Evolutionary conservation across 2,113 vertebrate species (phyloP).

Genomic region (Salvelinus alpinus): DNA sequence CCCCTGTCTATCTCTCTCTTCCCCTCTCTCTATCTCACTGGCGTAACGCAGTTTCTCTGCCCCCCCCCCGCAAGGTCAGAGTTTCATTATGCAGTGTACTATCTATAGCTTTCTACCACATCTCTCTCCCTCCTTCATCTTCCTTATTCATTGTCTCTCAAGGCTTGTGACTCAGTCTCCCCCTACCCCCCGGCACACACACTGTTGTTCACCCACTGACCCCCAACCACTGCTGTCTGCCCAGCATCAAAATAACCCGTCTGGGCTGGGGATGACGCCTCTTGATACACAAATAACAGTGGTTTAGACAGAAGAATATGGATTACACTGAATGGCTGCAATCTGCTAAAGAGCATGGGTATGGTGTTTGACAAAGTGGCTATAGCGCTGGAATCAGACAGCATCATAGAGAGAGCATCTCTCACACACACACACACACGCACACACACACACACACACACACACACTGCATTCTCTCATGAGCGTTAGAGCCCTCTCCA

Average conservation of each 20-base stretch:
- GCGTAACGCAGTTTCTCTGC: too few relatives aligned
- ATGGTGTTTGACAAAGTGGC: neutral
- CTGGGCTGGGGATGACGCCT: neutral
- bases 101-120: neutral
- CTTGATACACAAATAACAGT: conserved; percentile 15
- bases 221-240: conserved; percentile 13
- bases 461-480: too few relatives aligned
- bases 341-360: conserved; percentile 21
- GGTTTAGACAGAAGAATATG: conserved; percentile 23
- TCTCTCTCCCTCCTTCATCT: neutral
- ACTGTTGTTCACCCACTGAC: conserved; percentile 28
- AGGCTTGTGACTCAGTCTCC: neutral
- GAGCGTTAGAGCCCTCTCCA: conserved; percentile 24
- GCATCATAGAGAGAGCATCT: too few relatives aligned
- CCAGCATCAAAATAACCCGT: conserved; percentile 20
- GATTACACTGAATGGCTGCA: conserved; percentile 27
- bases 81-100: neutral
- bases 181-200: conserved; percentile 1
- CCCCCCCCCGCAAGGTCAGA: too few relatives aligned
- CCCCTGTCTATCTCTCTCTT: conserved; percentile 1
- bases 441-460: too few relatives aligned
- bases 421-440: too few relatives aligned
- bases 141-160: neutral
- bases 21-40: neutral
- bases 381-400: neutral